phyloP scores from a whole-genome alignment of 2,797 vertebrate genomes.

The Limnodromus scolopaceus region DNA sequence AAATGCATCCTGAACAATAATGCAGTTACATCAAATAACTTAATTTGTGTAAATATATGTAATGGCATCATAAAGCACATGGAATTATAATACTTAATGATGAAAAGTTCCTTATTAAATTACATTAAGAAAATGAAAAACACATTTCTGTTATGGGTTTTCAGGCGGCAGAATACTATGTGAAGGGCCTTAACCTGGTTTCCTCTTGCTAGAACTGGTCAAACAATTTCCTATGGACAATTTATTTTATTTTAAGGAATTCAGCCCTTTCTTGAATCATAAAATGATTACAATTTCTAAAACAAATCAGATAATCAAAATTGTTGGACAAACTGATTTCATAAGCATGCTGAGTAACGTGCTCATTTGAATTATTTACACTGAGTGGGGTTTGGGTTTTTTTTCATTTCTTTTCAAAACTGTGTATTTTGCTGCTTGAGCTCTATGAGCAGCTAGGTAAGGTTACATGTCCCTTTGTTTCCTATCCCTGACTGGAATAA shows the following conservation, averaged over 20 bases:
- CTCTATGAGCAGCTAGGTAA: background rate
- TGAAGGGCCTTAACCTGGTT: conserved; percentile 42
- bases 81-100: conserved; percentile 68
- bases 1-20: conserved; percentile 70
- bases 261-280: background rate
- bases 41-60: conserved; percentile 65
- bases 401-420: background rate
- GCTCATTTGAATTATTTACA: background rate
- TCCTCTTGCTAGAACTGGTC: conserved; percentile 31
- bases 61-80: conserved; percentile 67
- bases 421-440: background rate
- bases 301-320: conserved; percentile 1
- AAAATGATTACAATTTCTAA: background rate
- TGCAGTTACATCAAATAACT: conserved; percentile 60
- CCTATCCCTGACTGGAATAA: background rate
- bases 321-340: background rate
- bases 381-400: background rate
- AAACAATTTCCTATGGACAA: background rate
- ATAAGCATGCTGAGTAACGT: background rate
- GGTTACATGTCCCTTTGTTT: background rate
- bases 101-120: conserved; percentile 71
- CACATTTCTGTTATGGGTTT: conserved; percentile 63
- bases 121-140: conserved; percentile 71
- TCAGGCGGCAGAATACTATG: conserved; percentile 49
- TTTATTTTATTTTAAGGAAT: conserved; percentile 55